phyloP scores from a whole-genome alignment of 2,113 vertebrate genomes.

The Thalassoma bifasciatum region DNA sequence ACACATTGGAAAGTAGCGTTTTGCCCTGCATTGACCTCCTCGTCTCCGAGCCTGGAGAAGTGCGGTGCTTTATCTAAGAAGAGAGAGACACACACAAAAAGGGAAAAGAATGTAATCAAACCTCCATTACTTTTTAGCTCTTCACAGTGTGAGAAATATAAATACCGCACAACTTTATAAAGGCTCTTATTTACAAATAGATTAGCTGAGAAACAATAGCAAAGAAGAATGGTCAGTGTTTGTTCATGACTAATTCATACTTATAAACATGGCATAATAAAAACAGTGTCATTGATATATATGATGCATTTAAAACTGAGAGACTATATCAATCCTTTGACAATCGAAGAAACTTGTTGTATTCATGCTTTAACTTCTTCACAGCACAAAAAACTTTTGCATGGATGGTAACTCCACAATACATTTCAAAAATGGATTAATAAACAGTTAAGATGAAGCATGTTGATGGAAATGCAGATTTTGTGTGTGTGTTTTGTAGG shows the following conservation, averaged over 20 bases:
- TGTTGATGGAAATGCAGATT: not conserved
- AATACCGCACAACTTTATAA: constrained; percentile 16
- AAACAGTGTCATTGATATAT: no score
- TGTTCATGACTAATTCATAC: constrained; percentile 5
- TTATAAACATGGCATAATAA: not conserved
- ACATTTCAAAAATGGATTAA: no score
- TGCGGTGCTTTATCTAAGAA: constrained; percentile 93
- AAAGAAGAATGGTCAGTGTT: not conserved
- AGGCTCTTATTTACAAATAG: not conserved
- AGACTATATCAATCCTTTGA: no score
- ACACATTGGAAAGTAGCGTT: constrained; percentile 97
- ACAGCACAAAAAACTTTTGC: no score
- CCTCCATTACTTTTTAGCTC: constrained; percentile 41
- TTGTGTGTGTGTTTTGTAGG: constrained; percentile 2
- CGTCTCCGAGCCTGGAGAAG: constrained; percentile 94
- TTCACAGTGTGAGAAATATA: constrained; percentile 19
- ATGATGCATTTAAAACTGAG: no score
- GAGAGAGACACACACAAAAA: constrained; percentile 30
- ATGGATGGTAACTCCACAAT: no score
- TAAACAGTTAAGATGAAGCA: no score
- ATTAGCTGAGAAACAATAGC: constrained; percentile 26
- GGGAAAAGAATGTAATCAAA: constrained; percentile 34
- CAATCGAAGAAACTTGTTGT: no score
- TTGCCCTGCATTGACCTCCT: constrained; percentile 97
- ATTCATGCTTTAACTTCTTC: no score